Conservation (phyloP, 2,113 vertebrate genomes). For the Phalacrocorax brasilianus region DNA sequence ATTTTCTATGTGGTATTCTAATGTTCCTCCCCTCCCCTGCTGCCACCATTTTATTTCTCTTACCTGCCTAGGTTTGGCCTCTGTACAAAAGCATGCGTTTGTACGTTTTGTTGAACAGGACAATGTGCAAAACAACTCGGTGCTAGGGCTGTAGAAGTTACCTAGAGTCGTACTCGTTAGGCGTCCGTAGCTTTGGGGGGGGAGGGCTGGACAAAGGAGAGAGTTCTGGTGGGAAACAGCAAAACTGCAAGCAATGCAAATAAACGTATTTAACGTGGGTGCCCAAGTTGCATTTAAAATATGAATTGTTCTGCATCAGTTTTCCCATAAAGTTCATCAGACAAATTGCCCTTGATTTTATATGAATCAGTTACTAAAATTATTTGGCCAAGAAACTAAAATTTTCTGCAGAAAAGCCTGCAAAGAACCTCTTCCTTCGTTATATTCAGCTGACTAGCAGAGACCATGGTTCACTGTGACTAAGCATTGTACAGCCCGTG, state of each 20-base stretch:
- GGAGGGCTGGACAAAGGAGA: background rate
- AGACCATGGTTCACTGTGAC: conserved; percentile 94
- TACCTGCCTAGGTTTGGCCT: conserved; percentile 61
- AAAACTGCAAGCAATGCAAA: conserved; percentile 14
- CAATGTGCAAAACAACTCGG: conserved; percentile 52
- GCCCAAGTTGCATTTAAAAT: background rate
- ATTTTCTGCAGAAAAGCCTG: conserved; percentile 48
- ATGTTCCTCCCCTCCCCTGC: background rate
- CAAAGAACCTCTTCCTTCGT: conserved; percentile 46
- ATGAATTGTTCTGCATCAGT: background rate
- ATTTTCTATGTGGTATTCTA: conserved; percentile 78
- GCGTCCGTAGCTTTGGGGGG: background rate
- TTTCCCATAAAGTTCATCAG: conserved; percentile 5
- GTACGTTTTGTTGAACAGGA: conserved; percentile 60
- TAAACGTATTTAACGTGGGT: background rate
- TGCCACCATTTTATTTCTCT: conserved; percentile 39
- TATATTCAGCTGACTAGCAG: conserved; percentile 65
- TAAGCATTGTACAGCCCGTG: conserved; percentile 59
- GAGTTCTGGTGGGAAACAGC: conserved; percentile 27
- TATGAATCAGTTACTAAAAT: background rate
- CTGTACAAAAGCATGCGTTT: conserved; percentile 69
- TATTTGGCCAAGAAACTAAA: conserved; percentile 6
- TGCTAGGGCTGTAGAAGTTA: conserved; percentile 68
- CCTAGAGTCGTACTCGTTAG: conserved; percentile 17
- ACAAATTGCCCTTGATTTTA: background rate